A percentile compares a stretch with the other conserved stretches of the same genome.
These are phyloP conservation scores for Rhineura floridana DNA, from an alignment of 2,113 vertebrate species.

Conservation along the genomic window DNA sequence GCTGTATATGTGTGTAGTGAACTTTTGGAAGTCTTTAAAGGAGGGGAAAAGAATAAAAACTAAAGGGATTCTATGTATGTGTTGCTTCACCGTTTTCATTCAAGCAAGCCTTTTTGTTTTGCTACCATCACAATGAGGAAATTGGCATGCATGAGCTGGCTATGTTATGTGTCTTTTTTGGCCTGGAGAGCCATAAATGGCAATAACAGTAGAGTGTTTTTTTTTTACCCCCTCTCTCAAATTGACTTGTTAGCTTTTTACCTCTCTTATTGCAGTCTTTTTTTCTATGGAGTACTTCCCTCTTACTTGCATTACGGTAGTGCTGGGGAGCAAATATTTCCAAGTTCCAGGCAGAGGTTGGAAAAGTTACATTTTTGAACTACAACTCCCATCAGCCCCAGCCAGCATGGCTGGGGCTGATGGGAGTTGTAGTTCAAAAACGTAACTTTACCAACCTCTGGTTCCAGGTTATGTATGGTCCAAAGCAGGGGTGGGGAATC, in stretches of 20 bases:
- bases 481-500: too few relatives aligned
- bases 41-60: background rate
- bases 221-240: conserved; percentile 15
- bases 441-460: too few relatives aligned
- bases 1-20: background rate
- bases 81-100: conserved; percentile 40
- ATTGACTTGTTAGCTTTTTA: conserved; percentile 76
- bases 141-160: rapidly evolving
- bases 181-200: conserved; percentile 64
- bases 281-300: conserved; percentile 47
- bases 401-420: too few relatives aligned
- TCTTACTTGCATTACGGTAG: conserved; percentile 61
- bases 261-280: conserved; percentile 51
- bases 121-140: conserved; percentile 56
- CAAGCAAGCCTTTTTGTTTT: conserved; percentile 17
- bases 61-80: background rate
- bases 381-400: too few relatives aligned
- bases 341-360: conserved; percentile 58
- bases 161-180: conserved; percentile 65
- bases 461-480: too few relatives aligned
- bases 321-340: conserved; percentile 68
- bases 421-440: too few relatives aligned
- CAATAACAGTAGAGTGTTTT: conserved; percentile 58
- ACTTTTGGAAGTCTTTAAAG: background rate
- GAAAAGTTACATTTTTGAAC: too few relatives aligned